phyloP scores from a whole-genome alignment of 1,140 invertebrate species.

The Caenorhabditis remanei region DNA sequence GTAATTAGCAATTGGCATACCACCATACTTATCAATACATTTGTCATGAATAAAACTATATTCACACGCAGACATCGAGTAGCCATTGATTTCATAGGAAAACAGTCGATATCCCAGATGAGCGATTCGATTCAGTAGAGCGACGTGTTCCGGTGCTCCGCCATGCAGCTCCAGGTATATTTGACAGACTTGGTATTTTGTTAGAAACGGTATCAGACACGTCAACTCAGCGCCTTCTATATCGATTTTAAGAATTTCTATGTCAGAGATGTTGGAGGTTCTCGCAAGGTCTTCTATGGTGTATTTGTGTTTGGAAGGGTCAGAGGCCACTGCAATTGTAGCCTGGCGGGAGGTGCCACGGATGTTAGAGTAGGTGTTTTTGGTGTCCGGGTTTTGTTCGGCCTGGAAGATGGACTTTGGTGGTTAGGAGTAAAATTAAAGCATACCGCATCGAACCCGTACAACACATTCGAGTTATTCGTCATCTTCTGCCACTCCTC shows the following conservation, averaged over 20 bases:
- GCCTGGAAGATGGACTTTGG: background rate
- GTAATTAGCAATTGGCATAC: constrained; percentile 8
- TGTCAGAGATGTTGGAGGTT: background rate
- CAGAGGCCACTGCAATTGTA: background rate
- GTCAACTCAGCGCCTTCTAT: constrained; percentile 56
- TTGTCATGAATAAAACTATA: constrained; percentile 50
- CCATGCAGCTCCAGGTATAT: constrained; percentile 54
- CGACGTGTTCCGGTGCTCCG: constrained; percentile 4
- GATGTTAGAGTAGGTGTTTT: constrained; percentile 11
- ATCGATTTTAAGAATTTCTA: constrained; percentile 56
- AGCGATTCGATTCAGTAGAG: constrained; percentile 15
- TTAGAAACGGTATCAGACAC: constrained; percentile 10
- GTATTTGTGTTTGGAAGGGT: background rate
- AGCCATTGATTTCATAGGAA: constrained; percentile 57
- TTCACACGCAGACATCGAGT: constrained; percentile 34
- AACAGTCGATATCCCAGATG: constrained; percentile 31
- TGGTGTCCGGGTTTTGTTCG: constrained; percentile 17
- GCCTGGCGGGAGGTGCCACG: constrained; percentile 21
- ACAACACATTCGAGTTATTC: constrained; percentile 11
- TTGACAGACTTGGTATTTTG: constrained; percentile 24
- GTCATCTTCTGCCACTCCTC: constrained; percentile 38
- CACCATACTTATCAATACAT: constrained; percentile 43
- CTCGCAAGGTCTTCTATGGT: constrained; percentile 16
- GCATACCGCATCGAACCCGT: constrained; percentile 56
- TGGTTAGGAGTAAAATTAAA: background rate